Base-by-base conservation (phyloP, 2,888 invertebrate genomes). In the Teleiodes luculella region DNA sequence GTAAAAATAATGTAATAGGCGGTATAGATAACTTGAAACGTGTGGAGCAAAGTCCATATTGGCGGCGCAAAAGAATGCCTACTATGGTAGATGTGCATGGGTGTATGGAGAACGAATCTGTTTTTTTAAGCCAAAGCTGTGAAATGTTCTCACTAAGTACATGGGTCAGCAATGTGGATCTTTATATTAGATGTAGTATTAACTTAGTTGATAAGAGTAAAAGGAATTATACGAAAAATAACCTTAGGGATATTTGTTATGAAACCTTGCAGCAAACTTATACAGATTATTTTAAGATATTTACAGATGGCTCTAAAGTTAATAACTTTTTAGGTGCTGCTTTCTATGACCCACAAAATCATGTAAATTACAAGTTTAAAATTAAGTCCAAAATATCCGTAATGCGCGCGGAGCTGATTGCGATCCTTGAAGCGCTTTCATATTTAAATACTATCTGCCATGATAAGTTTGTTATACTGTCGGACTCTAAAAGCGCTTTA, bases 401-500 rank as follows among this genome's bases (percentile, higher is more conserved):
- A 10, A 49, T 16, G 13, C 36, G 20, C 11, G 48, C 10, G 1
- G 35, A 20, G 5, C n/a, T 35, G 16, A 6, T 54, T 33, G 57
- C 59, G 8, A 54, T 59, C 10, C 30, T 53, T n/a, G 58, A 58
- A 43, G 46, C 50, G 2, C 30, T 61, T 8, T 37, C 53, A 4
- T 59, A 61, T 37, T 52, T 57, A 3, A 8, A 49, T 8, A 13
- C 37, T 16, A 14, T 37, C 14, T 3, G 8, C n/a, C 14, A 37
- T 46, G 50, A 56, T 13, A 52, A 48, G 13, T 57, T 58, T 36
- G 55, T 61, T 4, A 54, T 61, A 20, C 45, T 59, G 7, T 56
- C 55, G 7, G 61, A 59, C 16, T 59, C 57, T 31, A 57, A 53
- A 52, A 57, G 58, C 36, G 52, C 57, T 4, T 47, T 61, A 10